Evolutionary conservation across 2,113 vertebrate species (phyloP).

Genomic region (Phrynosoma platyrhinos): DNA sequence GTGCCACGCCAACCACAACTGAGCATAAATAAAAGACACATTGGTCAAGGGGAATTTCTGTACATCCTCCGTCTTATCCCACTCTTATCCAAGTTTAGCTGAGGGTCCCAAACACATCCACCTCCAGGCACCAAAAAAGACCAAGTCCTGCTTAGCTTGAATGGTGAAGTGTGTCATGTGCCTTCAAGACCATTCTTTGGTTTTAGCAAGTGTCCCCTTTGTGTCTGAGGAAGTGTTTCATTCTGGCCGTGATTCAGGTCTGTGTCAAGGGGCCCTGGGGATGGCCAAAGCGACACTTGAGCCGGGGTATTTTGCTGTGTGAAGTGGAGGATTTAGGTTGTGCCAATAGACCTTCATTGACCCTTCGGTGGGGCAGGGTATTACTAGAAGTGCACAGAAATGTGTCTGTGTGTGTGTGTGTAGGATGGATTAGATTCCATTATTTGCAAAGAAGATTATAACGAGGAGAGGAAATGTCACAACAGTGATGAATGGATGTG

Average conservation of each 20-base stretch:
- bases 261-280: background rate
- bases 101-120: background rate
- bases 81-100: background rate
- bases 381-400: background rate
- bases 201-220: background rate
- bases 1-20: background rate
- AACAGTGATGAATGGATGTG: slow-evolving; percentile 64
- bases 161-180: background rate
- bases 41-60: background rate
- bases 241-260: background rate
- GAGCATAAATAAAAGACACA: background rate
- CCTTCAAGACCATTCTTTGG: background rate
- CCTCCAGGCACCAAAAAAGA: background rate
- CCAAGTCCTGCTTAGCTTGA: background rate
- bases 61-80: background rate
- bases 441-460: slow-evolving; percentile 62
- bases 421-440: slow-evolving; percentile 48
- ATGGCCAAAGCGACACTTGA: background rate
- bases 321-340: slow-evolving; percentile 30
- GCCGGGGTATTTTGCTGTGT: background rate
- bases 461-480: slow-evolving; percentile 61
- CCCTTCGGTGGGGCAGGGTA: slow-evolving; percentile 30
- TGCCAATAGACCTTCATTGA: slow-evolving; percentile 10
- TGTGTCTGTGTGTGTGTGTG: background rate
- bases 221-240: background rate